phyloP scores from a whole-genome alignment of 1,140 invertebrate genomes.

The Polyergus mexicanus region DNA sequence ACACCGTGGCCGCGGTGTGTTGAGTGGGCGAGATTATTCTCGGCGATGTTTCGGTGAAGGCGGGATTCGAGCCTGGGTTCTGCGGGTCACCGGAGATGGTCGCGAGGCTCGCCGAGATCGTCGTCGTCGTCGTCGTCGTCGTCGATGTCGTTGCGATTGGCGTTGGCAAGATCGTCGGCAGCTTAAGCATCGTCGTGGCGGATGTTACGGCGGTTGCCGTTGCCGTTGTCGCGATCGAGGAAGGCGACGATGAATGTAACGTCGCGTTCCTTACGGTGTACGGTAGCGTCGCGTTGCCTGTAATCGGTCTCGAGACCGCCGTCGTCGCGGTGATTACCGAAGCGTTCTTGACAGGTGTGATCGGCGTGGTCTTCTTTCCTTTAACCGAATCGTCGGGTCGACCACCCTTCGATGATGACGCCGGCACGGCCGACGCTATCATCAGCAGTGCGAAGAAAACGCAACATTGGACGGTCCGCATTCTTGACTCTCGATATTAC shows the following conservation, averaged over 20 bases:
- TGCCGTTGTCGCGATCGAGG: conserved; percentile 51
- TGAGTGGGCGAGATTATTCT: conserved; percentile 74
- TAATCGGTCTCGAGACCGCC: conserved; percentile 16
- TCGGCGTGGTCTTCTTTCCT: conserved; percentile 70
- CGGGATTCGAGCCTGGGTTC: conserved; percentile 25
- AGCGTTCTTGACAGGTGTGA: conserved; percentile 69
- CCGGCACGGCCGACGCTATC: conserved; percentile 40
- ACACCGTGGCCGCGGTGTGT: conserved; percentile 70
- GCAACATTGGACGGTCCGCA: conserved; percentile 42
- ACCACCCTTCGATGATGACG: conserved; percentile 46
- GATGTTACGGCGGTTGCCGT: conserved; percentile 66
- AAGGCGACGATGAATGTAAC: conserved; percentile 2
- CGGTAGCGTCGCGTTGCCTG: not conserved
- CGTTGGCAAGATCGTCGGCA: conserved; percentile 80
- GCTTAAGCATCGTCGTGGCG: conserved; percentile 80
- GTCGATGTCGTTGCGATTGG: conserved; percentile 75
- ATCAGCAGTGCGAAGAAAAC: conserved; percentile 40
- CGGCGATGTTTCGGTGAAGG: conserved; percentile 70
- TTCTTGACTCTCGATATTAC: not conserved
- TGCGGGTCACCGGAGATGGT: not conserved
- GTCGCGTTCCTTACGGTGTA: conserved; percentile 3
- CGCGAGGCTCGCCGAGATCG: not conserved
- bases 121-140: conserved; percentile 71
- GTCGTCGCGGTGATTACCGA: conserved; percentile 36
- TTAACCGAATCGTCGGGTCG: conserved; percentile 63